Evolutionary conservation across 2,797 vertebrate species (phyloP).

Genomic region (Hippocampus kuda): DNA sequence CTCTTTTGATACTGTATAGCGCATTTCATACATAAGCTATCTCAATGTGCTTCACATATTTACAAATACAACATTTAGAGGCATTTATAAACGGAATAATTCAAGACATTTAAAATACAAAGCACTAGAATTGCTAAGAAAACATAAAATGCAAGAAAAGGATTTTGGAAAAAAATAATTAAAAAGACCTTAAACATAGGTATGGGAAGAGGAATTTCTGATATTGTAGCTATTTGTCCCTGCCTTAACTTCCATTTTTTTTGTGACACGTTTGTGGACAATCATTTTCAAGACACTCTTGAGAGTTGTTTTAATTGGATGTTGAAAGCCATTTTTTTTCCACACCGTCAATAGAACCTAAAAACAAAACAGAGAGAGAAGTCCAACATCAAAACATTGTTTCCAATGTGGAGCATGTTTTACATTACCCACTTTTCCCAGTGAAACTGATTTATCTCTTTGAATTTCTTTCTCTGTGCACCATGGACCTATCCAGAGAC

Average conservation of each 20-base stretch:
- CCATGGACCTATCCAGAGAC: constrained; percentile 28
- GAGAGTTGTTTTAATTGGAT: neutral
- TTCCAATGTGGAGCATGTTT: neutral
- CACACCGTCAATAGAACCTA: neutral
- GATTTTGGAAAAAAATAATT: too few species aligned
- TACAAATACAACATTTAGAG: too few species aligned
- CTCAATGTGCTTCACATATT: too few species aligned
- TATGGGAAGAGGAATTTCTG: too few species aligned
- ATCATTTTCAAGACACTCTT: neutral
- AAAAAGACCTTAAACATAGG: too few species aligned
- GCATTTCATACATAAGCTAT: too few species aligned
- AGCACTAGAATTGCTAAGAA: too few species aligned
- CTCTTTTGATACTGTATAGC: too few species aligned
- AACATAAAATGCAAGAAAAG: too few species aligned
- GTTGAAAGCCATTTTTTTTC: neutral
- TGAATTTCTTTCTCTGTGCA: constrained; percentile 8
- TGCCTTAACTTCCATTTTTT: neutral
- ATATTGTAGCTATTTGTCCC: too few species aligned
- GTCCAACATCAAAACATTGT: neutral
- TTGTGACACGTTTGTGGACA: neutral
- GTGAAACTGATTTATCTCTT: constrained; percentile 1
- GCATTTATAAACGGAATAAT: too few species aligned
- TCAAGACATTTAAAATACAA: too few species aligned
- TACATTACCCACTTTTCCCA: neutral
- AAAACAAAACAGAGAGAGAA: neutral